Evolutionary conservation across 2,888 invertebrate genomes (phyloP).

Genomic region (Pristionchus japonicus): DNA sequence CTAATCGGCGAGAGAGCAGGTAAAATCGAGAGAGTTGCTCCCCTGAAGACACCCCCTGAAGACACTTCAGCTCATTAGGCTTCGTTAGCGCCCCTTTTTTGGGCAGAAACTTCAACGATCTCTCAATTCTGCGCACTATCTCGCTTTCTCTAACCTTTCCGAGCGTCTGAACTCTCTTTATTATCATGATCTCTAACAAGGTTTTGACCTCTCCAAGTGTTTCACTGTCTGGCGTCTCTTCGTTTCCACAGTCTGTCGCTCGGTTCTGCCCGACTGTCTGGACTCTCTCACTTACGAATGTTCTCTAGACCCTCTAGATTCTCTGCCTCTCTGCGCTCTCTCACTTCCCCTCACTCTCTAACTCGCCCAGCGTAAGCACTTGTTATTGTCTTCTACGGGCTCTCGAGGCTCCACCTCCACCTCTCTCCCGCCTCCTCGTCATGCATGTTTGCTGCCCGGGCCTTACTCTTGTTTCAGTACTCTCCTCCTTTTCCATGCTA

Average conservation of each 20-base stretch:
- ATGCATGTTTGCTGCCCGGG: not conserved
- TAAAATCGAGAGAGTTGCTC: not conserved
- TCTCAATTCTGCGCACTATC: not conserved
- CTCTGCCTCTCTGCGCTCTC: not conserved
- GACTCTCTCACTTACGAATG: too few relatives aligned
- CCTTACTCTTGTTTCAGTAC: not conserved
- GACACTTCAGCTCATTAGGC: not conserved
- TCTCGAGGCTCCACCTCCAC: not conserved
- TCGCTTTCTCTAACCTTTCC: not conserved
- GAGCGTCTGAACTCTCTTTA: not conserved
- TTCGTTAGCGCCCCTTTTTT: not conserved
- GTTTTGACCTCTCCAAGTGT: not conserved
- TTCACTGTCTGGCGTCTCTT: not conserved
- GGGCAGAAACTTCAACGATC: not conserved
- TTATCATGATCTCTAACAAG: too few relatives aligned
- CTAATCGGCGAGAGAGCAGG: not conserved
- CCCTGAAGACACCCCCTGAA: not conserved
- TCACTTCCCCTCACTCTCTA: not conserved
- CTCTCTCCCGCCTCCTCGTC: not conserved
- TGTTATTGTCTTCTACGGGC: not conserved
- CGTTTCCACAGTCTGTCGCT: not conserved
- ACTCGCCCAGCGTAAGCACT: not conserved
- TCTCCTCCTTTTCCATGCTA: not conserved
- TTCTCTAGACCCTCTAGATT: not conserved
- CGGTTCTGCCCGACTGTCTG: not conserved